phyloP scores from a whole-genome alignment of 2,113 vertebrate genomes.

The Odontesthes bonariensis region DNA sequence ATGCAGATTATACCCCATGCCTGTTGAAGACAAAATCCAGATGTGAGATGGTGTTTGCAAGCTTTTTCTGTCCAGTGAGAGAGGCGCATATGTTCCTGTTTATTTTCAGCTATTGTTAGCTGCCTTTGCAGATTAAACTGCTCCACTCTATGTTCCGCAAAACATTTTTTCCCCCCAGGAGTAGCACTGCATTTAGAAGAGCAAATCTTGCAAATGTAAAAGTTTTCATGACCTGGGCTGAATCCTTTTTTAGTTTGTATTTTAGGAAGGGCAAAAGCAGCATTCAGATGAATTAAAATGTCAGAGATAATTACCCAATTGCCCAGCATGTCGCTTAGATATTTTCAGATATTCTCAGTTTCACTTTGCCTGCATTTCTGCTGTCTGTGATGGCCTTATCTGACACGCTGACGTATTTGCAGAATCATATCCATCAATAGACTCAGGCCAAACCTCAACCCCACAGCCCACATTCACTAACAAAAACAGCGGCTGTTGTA shows the following conservation, averaged over 20 bases:
- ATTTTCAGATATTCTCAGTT: background rate
- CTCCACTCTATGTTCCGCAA: conserved; percentile 2
- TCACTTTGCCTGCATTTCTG: background rate
- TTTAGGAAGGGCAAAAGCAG: conserved; percentile 20
- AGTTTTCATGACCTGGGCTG: background rate
- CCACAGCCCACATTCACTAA: conserved; percentile 24
- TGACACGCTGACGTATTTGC: conserved; percentile 54
- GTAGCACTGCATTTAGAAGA: background rate
- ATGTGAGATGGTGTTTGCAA: background rate
- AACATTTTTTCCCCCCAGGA: background rate
- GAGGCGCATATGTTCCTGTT: background rate
- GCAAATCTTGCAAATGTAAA: conserved; percentile 20
- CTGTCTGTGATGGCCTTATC: conserved; percentile 43
- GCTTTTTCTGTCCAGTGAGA: background rate
- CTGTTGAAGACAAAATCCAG: background rate
- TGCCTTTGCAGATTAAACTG: conserved; percentile 11
- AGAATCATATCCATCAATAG: conserved; percentile 72
- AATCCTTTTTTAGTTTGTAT: conserved; percentile 12
- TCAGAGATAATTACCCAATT: conserved; percentile 37
- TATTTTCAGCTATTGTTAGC: conserved; percentile 14
- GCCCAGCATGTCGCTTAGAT: background rate
- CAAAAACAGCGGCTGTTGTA: conserved; percentile 68
- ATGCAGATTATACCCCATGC: background rate
- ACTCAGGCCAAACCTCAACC: conserved; percentile 48
- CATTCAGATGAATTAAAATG: conserved; percentile 34